phyloP scores from a whole-genome alignment of 2,113 vertebrate genomes.

The Gnathonemus echidnorhynchus region DNA sequence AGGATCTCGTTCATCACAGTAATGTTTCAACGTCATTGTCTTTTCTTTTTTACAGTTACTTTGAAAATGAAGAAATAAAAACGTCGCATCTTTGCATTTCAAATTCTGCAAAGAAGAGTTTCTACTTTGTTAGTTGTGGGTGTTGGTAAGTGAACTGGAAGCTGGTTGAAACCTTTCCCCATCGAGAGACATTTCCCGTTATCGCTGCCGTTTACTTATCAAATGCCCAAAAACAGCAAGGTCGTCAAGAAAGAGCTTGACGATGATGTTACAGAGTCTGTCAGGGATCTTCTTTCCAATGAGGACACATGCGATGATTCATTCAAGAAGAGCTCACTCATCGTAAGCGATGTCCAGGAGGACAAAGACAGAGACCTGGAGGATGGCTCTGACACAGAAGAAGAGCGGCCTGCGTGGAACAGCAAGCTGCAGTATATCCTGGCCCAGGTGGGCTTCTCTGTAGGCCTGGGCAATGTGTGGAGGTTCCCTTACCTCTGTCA shows the following conservation, averaged over 20 bases:
- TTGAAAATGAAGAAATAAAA: slow-evolving; percentile 61
- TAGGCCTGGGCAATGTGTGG: slow-evolving; percentile 96
- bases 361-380: slow-evolving; percentile 73
- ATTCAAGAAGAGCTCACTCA: slow-evolving; percentile 89
- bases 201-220: slow-evolving; percentile 51
- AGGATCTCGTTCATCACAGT: neutral
- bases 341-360: slow-evolving; percentile 67
- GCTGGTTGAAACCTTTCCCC: neutral
- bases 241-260: slow-evolving; percentile 90
- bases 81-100: neutral
- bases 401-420: slow-evolving; percentile 91
- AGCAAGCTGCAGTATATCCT: slow-evolving; percentile 96
- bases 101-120: slow-evolving; percentile 17
- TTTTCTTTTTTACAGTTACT: slow-evolving; percentile 39
- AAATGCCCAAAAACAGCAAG: slow-evolving; percentile 99
- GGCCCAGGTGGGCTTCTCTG: slow-evolving; percentile 96
- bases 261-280: slow-evolving; percentile 91
- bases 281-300: slow-evolving; percentile 92
- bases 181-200: slow-evolving; percentile 48
- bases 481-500: slow-evolving; percentile 96
- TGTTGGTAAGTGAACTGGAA: slow-evolving; percentile 5
- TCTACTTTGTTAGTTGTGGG: neutral
- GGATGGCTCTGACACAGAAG: slow-evolving; percentile 70
- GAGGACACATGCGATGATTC: slow-evolving; percentile 85
- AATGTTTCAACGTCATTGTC: neutral